Percentiles rank a stretch among this genome's conserved stretches.
Conservation (phyloP, 2,797 vertebrate species). For the Decapterus maruadsi region DNA sequence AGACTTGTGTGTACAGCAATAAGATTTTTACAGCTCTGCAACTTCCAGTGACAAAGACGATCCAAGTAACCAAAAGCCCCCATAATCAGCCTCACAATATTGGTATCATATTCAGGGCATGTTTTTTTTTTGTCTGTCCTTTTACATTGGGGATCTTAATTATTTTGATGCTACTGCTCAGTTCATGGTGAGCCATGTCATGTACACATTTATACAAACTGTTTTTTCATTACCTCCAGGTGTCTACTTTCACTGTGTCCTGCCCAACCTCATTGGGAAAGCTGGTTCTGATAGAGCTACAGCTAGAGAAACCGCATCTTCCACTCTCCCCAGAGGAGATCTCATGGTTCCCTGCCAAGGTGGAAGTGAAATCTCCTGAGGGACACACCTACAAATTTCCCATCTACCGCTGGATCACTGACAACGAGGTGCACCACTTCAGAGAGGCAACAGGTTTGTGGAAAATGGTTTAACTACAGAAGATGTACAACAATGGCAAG, state of each 20-base stretch:
- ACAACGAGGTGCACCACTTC: slow-evolving; percentile 54
- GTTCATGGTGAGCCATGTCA: no score
- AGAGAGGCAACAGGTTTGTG: slow-evolving; percentile 72
- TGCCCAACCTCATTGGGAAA: slow-evolving; percentile 60
- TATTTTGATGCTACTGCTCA: not conserved
- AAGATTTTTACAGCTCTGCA: not conserved
- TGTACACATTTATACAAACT: no score
- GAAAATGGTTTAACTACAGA: not conserved
- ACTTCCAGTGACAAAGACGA: not conserved
- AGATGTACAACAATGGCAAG: not conserved
- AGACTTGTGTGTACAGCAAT: not conserved
- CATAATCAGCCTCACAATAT: not conserved
- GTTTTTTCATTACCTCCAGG: slow-evolving; percentile 42
- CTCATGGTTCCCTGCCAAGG: slow-evolving; percentile 62
- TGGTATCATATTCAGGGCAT: not conserved
- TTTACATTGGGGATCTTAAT: not conserved
- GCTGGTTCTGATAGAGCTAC: slow-evolving; percentile 64
- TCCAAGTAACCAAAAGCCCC: not conserved
- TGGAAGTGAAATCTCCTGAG: slow-evolving; percentile 59
- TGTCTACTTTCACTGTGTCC: slow-evolving; percentile 37
- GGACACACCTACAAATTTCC: slow-evolving; percentile 59
- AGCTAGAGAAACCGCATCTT: slow-evolving; percentile 59
- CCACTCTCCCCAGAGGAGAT: slow-evolving; percentile 31
- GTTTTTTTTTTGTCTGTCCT: not conserved
- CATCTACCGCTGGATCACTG: slow-evolving; percentile 66